Base-by-base conservation (phyloP, 2,113 vertebrate species). In the Antennarius striatus region DNA sequence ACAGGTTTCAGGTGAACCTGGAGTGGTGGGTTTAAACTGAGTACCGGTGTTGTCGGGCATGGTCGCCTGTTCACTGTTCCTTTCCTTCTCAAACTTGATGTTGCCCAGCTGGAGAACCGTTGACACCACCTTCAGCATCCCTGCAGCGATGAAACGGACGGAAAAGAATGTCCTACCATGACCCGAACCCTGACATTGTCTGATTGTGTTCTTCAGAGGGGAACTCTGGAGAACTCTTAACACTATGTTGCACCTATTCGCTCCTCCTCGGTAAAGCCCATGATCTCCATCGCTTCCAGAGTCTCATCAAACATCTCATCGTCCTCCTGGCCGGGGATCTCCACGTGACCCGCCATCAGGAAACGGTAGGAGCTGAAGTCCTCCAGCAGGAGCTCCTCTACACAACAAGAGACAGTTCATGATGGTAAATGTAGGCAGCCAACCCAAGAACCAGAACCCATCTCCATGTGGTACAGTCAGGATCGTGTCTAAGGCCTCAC, bases 11-110 rank as follows among this genome's bases (percentile, higher is more conserved):
- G 32, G 32, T 7, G 32, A 36, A 36, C 32, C 32, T 36, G 7
- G 32, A 36, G 32, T 1, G 32, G 32, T 2, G 32, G 32, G 32
- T 7, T 0, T 16, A 36, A 32, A 30, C 6, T 2, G 2, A 1
- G 72, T 92, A 98, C 96, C 96, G 39, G 96, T 97, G 72, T 98
- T 94, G n/a, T 99, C 96, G 0, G 95, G 96, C 97, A 99, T 96
- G 49, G 95, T 95, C 0, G 97, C 96, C 85, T 99, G 97, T 84
- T 98, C 97, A 10, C 94, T 98, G 86, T 95, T 98, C 77, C 96
- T 94, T 75, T 99, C 97, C 79, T 96, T 98, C 87, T 98, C 97
- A 90, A 99, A 97, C 83, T 93, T 93, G 9, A 98, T 93, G 62
- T 99, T 98, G 2, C 97, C 97, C 14, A 99, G 92, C 57, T 98